Evolutionary conservation across 2,888 invertebrate species (phyloP), one percentile per base, ranked within the genome.

Genomic region (Tachina grossa): DNA sequence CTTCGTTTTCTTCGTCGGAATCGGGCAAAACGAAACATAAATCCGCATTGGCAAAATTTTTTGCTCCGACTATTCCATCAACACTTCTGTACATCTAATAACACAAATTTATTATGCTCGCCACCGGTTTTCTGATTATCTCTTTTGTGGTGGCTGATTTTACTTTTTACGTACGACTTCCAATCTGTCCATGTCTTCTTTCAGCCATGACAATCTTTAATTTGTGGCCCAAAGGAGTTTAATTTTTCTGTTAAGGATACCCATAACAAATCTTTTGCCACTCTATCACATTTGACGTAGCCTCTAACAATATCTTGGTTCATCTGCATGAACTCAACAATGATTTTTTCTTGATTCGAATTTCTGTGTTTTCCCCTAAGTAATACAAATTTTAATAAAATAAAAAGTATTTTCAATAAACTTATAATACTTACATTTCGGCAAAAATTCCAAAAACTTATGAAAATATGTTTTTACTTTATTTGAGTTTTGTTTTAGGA

Each of bases 141-240:
- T 41, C 22, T 43, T 65, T 65, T 76, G 13, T 76, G 61, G 39
- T 75, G 41, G 45, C 59, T 31, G 9, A 75, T 19, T 51, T 75
- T 75, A 13, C 51, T 77, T 53, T 77, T 77, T 1, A 75, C 53
- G 47, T 61, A 41, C 14, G 11, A 2, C 41, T 66, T 77, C 65
- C 75, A 75, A 31, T 59, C 59, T 22, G 51, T 16, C 31, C 59
- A 61, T 3, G 45, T 71, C 39, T 76, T 76, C 41, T 65, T 65
- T 45, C 65, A 76, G 2, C 51, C 76, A 47, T 39, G 8, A 4
- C 16, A 49, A 49, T 65, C 59, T 47, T 68, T 78, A 5, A 19
- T 49, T 43, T 45, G 78, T 19, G 61, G 51, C 13, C 78, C 79
- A 53, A 31, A 68, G 1, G 22, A 31, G 16, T 57, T 57, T 14